Evolutionary conservation across 1,140 invertebrate species (phyloP).

Genomic region (Maconellicoccus hirsutus): DNA sequence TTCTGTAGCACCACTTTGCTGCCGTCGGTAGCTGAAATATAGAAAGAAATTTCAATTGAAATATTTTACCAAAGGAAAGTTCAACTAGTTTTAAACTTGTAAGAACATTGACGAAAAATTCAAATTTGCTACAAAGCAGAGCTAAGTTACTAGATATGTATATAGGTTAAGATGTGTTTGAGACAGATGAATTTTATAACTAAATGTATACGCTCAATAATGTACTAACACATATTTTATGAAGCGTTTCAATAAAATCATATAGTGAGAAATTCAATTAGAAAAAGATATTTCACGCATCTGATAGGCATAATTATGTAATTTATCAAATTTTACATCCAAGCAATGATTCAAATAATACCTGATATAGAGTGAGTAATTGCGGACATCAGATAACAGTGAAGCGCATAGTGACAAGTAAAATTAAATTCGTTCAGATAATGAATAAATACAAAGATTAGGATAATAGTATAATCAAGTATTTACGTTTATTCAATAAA

Average conservation of each 20-base stretch:
- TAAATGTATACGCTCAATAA: too few species aligned
- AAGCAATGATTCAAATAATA: neutral
- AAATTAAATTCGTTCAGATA: neutral
- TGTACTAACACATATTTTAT: too few species aligned
- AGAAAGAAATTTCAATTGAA: neutral
- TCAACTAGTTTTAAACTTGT: neutral
- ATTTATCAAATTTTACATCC: neutral
- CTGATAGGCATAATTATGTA: neutral
- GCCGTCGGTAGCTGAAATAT: neutral
- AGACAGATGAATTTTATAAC: too few species aligned
- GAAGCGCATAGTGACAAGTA: neutral
- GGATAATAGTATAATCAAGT: neutral
- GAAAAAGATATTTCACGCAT: too few species aligned
- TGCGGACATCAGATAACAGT: neutral
- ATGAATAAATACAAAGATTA: too few species aligned
- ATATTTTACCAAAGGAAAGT: too few species aligned
- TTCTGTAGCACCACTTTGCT: conserved; percentile 1
- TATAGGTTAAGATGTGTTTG: too few species aligned
- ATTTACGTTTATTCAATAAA: neutral
- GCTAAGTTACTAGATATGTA: too few species aligned
- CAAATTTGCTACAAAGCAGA: too few species aligned
- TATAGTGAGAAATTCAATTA: too few species aligned
- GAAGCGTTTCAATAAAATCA: too few species aligned
- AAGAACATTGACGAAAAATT: too few species aligned
- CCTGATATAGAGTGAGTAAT: conserved; percentile 3